A percentile compares a stretch with the other conserved stretches of the same genome.
Conservation (phyloP, 2,888 invertebrate genomes). For the Caenorhabditis becei region DNA sequence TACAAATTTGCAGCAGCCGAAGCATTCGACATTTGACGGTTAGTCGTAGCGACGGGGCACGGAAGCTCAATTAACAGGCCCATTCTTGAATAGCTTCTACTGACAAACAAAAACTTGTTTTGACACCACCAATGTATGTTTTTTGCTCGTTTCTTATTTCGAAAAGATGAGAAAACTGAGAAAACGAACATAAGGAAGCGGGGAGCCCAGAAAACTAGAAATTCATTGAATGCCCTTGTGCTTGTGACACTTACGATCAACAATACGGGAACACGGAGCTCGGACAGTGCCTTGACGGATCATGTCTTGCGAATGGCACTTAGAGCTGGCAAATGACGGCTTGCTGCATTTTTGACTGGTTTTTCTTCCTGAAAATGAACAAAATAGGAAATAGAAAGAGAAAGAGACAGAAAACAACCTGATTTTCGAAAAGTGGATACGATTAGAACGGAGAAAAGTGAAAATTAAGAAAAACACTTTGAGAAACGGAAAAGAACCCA, state of each 20-base stretch:
- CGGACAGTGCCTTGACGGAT: slow-evolving; percentile 62
- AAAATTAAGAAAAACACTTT: background rate
- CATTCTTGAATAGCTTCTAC: slow-evolving; percentile 10
- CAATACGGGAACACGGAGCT: slow-evolving; percentile 58
- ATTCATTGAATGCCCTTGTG: background rate
- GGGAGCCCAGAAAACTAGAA: background rate
- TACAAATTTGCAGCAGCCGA: slow-evolving; percentile 2
- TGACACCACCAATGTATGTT: slow-evolving; percentile 28
- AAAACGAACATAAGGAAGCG: background rate
- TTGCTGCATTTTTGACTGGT: slow-evolving; percentile 13
- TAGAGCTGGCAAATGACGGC: slow-evolving; percentile 12
- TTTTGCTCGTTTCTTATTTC: background rate
- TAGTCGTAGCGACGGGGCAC: slow-evolving; percentile 1
- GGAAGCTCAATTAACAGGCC: slow-evolving; percentile 33
- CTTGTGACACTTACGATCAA: slow-evolving; percentile 56
- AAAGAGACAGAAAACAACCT: slow-evolving; percentile 2
- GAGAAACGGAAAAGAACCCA: background rate
- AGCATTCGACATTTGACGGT: slow-evolving; percentile 13
- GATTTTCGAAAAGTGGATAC: slow-evolving; percentile 11
- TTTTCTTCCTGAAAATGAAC: slow-evolving; percentile 7
- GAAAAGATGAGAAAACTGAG: background rate
- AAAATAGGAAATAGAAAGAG: background rate
- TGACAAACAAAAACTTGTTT: slow-evolving; percentile 25
- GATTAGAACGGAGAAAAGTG: slow-evolving; percentile 1
- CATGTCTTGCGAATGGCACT: slow-evolving; percentile 43